Percentiles rank a stretch among this genome's conserved stretches.
These are phyloP conservation scores for Scomber japonicus DNA, from an alignment of 2,113 vertebrate species.

Conservation along the genomic window DNA sequence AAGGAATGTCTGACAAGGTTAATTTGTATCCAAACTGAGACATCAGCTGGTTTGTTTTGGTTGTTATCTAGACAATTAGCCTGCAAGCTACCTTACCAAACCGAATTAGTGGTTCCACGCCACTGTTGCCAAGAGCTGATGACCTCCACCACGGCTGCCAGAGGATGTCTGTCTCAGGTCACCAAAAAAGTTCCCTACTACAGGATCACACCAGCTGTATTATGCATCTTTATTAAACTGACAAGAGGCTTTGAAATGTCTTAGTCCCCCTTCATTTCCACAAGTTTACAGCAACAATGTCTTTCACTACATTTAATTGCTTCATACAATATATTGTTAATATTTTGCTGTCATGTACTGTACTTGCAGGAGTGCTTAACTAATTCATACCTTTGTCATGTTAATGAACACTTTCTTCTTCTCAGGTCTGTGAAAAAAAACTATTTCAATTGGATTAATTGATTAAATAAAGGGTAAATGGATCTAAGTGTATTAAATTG, in stretches of 20 bases:
- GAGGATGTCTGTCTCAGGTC: not conserved
- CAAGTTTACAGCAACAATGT: not conserved
- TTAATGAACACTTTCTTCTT: constrained; percentile 25
- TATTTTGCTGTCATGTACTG: constrained; percentile 18
- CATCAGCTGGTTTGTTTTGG: not conserved
- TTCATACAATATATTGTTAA: constrained; percentile 9
- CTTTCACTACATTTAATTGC: constrained; percentile 21
- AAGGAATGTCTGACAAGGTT: constrained; percentile 3
- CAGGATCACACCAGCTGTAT: not conserved
- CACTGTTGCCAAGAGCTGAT: not conserved
- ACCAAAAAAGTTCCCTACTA: not conserved
- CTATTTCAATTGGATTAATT: constrained; percentile 39
- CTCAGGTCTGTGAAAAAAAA: not conserved
- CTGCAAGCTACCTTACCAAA: not conserved
- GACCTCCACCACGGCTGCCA: constrained; percentile 12
- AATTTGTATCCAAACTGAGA: constrained; percentile 1
- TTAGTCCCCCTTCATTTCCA: not conserved
- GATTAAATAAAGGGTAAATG: constrained; percentile 48
- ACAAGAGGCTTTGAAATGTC: not conserved
- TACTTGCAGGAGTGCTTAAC: not conserved
- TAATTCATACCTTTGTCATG: constrained; percentile 26
- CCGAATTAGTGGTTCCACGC: not conserved
- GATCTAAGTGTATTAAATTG: not conserved
- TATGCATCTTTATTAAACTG: not conserved
- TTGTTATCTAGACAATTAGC: constrained; percentile 4